Percentiles rank a stretch among this genome's conserved stretches.
phyloP scores from a whole-genome alignment of 2,113 vertebrate genomes.

The Hippocampus abdominalis region DNA sequence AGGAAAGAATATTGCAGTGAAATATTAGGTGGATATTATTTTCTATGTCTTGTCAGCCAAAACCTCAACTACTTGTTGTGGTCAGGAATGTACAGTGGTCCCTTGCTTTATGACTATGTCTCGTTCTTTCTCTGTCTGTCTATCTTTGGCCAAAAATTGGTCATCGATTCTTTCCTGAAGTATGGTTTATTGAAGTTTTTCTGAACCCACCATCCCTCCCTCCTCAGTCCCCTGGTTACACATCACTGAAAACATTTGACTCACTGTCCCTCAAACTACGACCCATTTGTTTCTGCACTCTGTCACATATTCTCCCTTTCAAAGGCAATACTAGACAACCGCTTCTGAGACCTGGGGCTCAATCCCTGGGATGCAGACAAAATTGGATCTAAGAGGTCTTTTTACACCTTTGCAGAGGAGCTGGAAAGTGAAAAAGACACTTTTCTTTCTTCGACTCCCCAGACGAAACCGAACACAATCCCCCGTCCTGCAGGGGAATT shows the following conservation, averaged over 20 bases:
- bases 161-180: background rate
- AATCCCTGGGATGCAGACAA: slow-evolving; percentile 10
- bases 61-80: background rate
- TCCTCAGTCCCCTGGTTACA: background rate
- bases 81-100: background rate
- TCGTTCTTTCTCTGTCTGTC: too few species aligned
- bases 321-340: slow-evolving; percentile 22
- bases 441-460: slow-evolving; percentile 6
- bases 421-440: slow-evolving; percentile 11
- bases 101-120: background rate
- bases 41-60: background rate
- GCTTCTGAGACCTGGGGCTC: slow-evolving; percentile 11
- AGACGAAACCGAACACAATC: slow-evolving; percentile 16
- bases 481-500: slow-evolving; percentile 12
- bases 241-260: slow-evolving; percentile 25
- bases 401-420: slow-evolving; percentile 25
- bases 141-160: background rate
- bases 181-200: background rate
- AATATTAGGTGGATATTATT: background rate
- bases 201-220: slow-evolving; percentile 15
- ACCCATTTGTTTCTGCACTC: slow-evolving; percentile 47
- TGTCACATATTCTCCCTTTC: slow-evolving; percentile 51
- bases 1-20: slow-evolving; percentile 5
- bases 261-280: slow-evolving; percentile 36
- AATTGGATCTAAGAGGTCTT: slow-evolving; percentile 13